Conservation (phyloP, 2,888 invertebrate species). For the Leucozona laternaria region DNA sequence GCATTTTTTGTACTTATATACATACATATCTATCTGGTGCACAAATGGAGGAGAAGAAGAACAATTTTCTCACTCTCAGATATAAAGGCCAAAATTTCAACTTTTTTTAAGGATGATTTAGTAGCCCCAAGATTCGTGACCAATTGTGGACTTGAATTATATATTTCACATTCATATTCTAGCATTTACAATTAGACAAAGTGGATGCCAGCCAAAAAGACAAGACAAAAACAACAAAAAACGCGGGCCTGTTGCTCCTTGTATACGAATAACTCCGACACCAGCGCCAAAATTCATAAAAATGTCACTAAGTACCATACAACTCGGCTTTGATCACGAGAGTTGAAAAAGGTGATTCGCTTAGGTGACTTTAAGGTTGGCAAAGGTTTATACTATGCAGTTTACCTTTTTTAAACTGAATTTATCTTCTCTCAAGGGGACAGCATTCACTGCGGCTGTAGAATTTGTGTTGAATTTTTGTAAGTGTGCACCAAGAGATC, state of each 20-base stretch:
- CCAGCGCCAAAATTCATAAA: conserved; percentile 41
- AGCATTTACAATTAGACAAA: conserved; percentile 58
- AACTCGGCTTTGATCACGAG: conserved; percentile 22
- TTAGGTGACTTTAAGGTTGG: conserved; percentile 46
- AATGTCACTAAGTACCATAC: conserved; percentile 35
- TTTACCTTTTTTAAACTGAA: not conserved
- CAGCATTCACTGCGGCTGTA: not conserved
- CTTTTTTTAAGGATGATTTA: conserved; percentile 56
- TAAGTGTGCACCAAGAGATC: not conserved
- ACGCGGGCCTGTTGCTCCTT: conserved; percentile 14
- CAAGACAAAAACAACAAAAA: not conserved
- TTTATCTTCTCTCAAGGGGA: not conserved
- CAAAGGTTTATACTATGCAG: conserved; percentile 4
- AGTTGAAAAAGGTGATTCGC: conserved; percentile 24
- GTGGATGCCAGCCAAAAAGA: conserved; percentile 54
- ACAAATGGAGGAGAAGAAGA: not conserved
- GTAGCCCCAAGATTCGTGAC: conserved; percentile 17
- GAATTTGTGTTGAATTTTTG: not conserved
- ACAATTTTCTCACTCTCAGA: conserved; percentile 13
- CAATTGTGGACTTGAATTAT: not conserved
- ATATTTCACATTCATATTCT: conserved; percentile 36
- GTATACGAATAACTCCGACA: conserved; percentile 12
- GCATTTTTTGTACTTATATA: conserved; percentile 26
- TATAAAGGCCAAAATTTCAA: conserved; percentile 31
- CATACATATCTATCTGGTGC: not conserved